Evolutionary conservation across 2,797 vertebrate genomes (phyloP).

Genomic region (Alosa sapidissima): DNA sequence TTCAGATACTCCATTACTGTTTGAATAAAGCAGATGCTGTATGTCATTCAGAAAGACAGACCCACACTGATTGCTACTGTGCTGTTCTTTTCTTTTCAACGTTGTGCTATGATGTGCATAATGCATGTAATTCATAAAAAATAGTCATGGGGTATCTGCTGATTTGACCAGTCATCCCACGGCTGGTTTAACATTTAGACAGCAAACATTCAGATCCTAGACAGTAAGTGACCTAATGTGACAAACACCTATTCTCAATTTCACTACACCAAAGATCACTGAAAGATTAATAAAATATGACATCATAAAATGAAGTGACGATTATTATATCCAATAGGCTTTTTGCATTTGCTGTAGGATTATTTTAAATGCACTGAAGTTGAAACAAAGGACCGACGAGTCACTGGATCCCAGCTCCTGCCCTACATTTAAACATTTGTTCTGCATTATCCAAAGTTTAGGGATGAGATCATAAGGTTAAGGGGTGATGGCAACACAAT

Average conservation of each 20-base stretch:
- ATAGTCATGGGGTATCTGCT: not conserved
- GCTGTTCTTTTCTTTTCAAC: not conserved
- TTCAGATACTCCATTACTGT: slow-evolving; percentile 42
- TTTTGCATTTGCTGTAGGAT: not conserved
- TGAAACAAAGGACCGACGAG: not conserved
- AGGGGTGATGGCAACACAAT: slow-evolving; percentile 32
- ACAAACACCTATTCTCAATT: not conserved
- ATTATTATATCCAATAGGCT: not conserved
- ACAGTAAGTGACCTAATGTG: not conserved
- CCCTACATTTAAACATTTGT: slow-evolving; percentile 61
- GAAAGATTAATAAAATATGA: not conserved
- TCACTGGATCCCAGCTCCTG: slow-evolving; percentile 50
- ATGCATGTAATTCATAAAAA: not conserved
- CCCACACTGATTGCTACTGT: not conserved
- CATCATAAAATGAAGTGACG: not conserved
- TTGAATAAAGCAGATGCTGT: slow-evolving; percentile 33
- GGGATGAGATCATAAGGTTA: slow-evolving; percentile 68
- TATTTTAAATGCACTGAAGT: not conserved
- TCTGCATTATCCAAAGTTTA: slow-evolving; percentile 64
- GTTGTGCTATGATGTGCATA: not conserved
- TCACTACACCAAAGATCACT: not conserved
- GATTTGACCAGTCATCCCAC: not conserved
- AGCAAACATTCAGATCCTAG: not conserved
- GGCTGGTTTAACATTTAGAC: not conserved
- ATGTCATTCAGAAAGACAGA: slow-evolving; percentile 22